Base-by-base conservation (phyloP, 1,140 invertebrate genomes). In the Ceratina calcarata region DNA sequence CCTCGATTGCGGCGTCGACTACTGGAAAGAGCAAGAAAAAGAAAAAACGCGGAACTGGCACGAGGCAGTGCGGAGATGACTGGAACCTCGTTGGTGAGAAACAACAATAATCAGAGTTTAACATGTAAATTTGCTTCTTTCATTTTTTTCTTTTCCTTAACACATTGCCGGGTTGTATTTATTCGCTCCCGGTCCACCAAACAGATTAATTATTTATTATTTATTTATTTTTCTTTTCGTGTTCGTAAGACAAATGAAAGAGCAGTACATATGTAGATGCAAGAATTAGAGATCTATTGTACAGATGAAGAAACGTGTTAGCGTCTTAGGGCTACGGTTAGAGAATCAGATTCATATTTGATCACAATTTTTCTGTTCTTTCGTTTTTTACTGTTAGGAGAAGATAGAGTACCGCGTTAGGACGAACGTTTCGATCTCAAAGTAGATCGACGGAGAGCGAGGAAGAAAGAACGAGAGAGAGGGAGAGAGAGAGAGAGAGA, bases 61-160 rank as follows among this genome's bases (percentile, higher is more conserved):
- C 87, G 57, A 89, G 90, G 80, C 88, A 90, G 57, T 85, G 89
- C 83, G 90, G 92, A 37, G 93, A 94, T 90, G 93, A 94, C 87
- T 94, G 93, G 93, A 93, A 93, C 87, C 91, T 94, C 91, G 93
- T 94, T 92, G 94, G 93, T 94, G 91, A 94, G 93, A 91, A 90
- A 88, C 80, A 89, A 87, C 85, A 89, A 89, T 89, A 89, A 89
- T 91, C 83, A 91, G 77, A 89, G 85, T 88, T 84, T 88, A 86
- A 84, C 82, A 80, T 89, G 87, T 88, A 90, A 89, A 87, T 82
- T 84, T 87, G 85, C 81, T 88, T 86, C 78, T 87, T 87, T 89
- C 82, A 77, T 85, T 85, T 86, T 87, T 68, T 86, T 84, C 74
- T 71, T 86, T 74, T 83, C 78, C 83, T 86, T 85, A 82, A 86